A percentile compares a stretch with the other conserved stretches of the same genome.
These are phyloP conservation scores for Rhagoletis zephyria DNA, from an alignment of 1,140 invertebrate species.

Conservation along the genomic window DNA sequence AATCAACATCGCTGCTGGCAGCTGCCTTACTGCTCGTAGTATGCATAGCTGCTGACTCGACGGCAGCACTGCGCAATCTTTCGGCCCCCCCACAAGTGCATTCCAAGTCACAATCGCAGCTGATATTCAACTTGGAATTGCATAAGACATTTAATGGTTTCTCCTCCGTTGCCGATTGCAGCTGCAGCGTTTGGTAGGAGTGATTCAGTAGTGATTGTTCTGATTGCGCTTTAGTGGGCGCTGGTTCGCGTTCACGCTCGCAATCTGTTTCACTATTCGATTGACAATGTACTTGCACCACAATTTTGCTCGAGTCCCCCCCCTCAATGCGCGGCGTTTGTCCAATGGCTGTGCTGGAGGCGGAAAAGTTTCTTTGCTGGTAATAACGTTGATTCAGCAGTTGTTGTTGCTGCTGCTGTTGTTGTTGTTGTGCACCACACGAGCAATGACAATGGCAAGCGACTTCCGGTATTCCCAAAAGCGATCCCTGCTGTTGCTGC, in stretches of 20 bases:
- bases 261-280: conserved; percentile 37
- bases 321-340: background rate
- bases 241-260: conserved; percentile 48
- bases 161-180: conserved; percentile 54
- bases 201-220: conserved; percentile 69
- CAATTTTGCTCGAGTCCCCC: conserved; percentile 59
- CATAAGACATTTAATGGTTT: conserved; percentile 52
- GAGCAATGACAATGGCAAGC: conserved; percentile 68
- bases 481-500: conserved; percentile 55
- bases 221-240: conserved; percentile 62
- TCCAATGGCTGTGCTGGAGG: conserved; percentile 45
- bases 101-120: conserved; percentile 69
- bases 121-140: conserved; percentile 47
- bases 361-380: conserved; percentile 57
- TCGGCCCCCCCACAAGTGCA: conserved; percentile 61
- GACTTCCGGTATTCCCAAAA: conserved; percentile 18
- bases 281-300: conserved; percentile 63
- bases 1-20: conserved; percentile 14
- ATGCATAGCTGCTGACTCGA: background rate
- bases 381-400: conserved; percentile 58
- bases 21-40: background rate
- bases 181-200: conserved; percentile 68
- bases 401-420: conserved; percentile 59
- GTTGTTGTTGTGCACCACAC: conserved; percentile 59
- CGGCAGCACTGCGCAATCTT: background rate